Evolutionary conservation across 1,140 invertebrate species (phyloP), one percentile per base, ranked within the genome.

Genomic region (Tribolium madens): DNA sequence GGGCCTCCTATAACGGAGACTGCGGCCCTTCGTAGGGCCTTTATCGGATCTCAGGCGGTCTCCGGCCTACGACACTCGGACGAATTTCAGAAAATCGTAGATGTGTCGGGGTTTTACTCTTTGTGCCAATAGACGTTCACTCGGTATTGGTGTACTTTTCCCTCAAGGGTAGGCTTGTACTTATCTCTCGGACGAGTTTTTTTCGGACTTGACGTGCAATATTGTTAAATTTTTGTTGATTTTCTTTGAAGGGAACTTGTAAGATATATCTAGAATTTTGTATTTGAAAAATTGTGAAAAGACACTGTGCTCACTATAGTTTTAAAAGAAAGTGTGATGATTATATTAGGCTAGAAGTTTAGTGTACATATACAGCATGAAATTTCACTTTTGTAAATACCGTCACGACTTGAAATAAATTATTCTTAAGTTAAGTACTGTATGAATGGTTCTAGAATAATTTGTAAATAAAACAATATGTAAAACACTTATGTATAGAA

Each of bases 1-100:
- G 85, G 85, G 85, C 85, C 84, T 81, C 85, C 78, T 86, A 86
- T 76, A 86, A 86, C 84, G 85, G 85, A 85, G 85, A 86, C 84
- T 86, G 85, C 81, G 85, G 85, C 68, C 85, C 85, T 64, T 86
- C 85, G 31, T 86, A 85, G 79, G 81, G 74, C 78, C 75, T 42
- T 53, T 42, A 79, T 85, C 84, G 84, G 84, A 85, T 84, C 83
- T 70, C 77, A 75, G 53, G 80, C 82, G 81, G 85, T 86, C 85
- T 84, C 81, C 81, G 84, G 82, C 81, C 79, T 52, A 73, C 81
- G 81, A 80, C 83, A 77, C 73, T 80, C 75, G 78, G 76, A 78
- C 78, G 79, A 76, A 21, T 76, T 50, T 57, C 1, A n/a, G 14
- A 10, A 70, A 71, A 74, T 33, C 76, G 76, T 76, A 17, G 77